These are phyloP conservation scores for Scyliorhinus canicula DNA, from an alignment of 2,797 vertebrate species.

Conservation along the genomic window DNA sequence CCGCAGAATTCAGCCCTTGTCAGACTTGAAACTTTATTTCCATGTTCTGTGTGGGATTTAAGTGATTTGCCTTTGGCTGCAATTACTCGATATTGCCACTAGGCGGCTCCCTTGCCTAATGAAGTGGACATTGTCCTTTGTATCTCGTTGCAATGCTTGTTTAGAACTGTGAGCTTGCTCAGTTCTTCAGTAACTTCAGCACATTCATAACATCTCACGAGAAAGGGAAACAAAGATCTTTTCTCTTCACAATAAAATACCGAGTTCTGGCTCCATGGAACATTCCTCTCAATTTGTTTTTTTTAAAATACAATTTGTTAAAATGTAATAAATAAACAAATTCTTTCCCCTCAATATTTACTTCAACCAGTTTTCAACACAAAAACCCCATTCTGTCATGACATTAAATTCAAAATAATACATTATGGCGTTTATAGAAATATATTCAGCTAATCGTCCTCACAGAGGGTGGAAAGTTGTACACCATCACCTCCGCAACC, in stretches of 20 bases:
- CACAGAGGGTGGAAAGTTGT: background rate
- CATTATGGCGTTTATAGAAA: background rate
- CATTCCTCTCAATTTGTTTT: background rate
- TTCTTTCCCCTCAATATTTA: conserved; percentile 10
- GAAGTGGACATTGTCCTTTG: background rate
- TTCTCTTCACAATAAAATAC: background rate
- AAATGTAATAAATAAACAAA: background rate
- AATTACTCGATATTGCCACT: background rate
- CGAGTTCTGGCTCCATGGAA: background rate
- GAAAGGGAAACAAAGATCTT: background rate
- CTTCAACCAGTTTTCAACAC: background rate
- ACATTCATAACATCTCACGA: background rate
- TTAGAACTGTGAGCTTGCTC: background rate
- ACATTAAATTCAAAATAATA: background rate
- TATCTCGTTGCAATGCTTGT: background rate
- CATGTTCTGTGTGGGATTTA: background rate
- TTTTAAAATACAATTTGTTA: background rate
- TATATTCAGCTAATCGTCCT: background rate
- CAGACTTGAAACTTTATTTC: background rate
- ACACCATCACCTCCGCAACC: too few relatives aligned
- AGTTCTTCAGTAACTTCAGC: background rate
- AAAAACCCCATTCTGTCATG: background rate
- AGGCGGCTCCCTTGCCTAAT: conserved; percentile 26
- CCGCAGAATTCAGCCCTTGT: background rate
- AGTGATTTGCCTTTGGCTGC: background rate